These are phyloP conservation scores for Brachynemurus nebulosus DNA, from an alignment of 2,888 invertebrate species.

Conservation along the genomic window DNA sequence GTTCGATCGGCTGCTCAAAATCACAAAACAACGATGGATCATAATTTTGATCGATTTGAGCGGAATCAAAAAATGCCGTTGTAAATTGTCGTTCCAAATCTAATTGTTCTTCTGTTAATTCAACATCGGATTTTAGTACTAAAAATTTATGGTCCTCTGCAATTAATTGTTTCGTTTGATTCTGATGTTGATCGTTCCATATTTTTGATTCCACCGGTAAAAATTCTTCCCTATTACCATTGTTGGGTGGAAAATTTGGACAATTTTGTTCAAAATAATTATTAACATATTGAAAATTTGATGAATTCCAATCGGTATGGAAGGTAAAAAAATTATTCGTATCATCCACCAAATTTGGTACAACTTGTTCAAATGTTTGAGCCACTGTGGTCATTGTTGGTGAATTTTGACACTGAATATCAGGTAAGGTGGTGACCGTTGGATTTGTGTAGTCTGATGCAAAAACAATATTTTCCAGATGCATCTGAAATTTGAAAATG, in stretches of 20 bases:
- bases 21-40: background rate
- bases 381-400: conserved; percentile 3
- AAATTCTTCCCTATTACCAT: too few species aligned
- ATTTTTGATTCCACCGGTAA: background rate
- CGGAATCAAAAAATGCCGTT: conserved; percentile 7
- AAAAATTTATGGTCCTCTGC: background rate
- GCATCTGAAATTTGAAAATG: conserved; percentile 5
- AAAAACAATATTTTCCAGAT: conserved; percentile 7
- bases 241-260: background rate
- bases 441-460: conserved; percentile 1
- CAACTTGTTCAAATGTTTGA: conserved; percentile 3
- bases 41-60: background rate
- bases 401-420: conserved; percentile 5
- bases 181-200: background rate
- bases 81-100: conserved; percentile 7
- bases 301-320: too few species aligned
- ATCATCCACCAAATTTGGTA: background rate
- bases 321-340: too few species aligned
- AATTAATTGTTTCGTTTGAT: background rate
- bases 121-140: background rate
- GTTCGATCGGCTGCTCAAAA: conserved; percentile 4
- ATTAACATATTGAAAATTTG: background rate
- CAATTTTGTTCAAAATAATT: background rate
- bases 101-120: conserved; percentile 1
- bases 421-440: conserved; percentile 6